A percentile compares a stretch with the other conserved stretches of the same genome.
Conservation (phyloP, 2,113 vertebrate genomes). For the Trematocara marginatum region DNA sequence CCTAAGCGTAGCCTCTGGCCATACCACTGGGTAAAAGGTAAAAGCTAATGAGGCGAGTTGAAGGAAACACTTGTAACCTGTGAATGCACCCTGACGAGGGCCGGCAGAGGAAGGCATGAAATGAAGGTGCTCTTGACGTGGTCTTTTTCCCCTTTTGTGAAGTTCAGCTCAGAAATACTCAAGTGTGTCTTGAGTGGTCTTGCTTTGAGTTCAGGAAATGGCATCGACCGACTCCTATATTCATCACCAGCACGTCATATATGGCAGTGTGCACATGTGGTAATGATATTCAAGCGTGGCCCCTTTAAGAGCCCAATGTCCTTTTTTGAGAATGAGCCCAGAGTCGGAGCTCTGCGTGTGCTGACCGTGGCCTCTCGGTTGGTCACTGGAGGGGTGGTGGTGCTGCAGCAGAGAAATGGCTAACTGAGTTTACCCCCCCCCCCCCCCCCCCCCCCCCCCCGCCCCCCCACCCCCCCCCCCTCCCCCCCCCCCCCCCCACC, state of each 20-base stretch:
- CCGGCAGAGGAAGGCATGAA: slow-evolving; percentile 16
- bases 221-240: not conserved
- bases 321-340: slow-evolving; percentile 66
- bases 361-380: slow-evolving; percentile 38
- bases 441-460: no score
- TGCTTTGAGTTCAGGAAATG: not conserved
- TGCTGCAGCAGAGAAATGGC: slow-evolving; percentile 31
- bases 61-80: slow-evolving; percentile 46
- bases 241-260: not conserved
- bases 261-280: not conserved
- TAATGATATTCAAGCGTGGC: slow-evolving; percentile 23
- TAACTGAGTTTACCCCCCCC: slow-evolving; percentile 65
- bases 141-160: not conserved
- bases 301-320: slow-evolving; percentile 67
- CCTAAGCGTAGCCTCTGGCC: not conserved
- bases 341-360: slow-evolving; percentile 20
- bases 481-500: not conserved
- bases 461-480: no score
- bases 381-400: slow-evolving; percentile 6
- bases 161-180: not conserved
- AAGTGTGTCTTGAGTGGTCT: not conserved
- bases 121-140: slow-evolving; percentile 39
- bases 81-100: slow-evolving; percentile 30
- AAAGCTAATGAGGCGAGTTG: slow-evolving; percentile 33
- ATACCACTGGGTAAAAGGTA: slow-evolving; percentile 55